Percentiles rank a stretch among this genome's conserved stretches.
phyloP scores from a whole-genome alignment of 2,113 vertebrate species.

The Coreoperca whiteheadi region DNA sequence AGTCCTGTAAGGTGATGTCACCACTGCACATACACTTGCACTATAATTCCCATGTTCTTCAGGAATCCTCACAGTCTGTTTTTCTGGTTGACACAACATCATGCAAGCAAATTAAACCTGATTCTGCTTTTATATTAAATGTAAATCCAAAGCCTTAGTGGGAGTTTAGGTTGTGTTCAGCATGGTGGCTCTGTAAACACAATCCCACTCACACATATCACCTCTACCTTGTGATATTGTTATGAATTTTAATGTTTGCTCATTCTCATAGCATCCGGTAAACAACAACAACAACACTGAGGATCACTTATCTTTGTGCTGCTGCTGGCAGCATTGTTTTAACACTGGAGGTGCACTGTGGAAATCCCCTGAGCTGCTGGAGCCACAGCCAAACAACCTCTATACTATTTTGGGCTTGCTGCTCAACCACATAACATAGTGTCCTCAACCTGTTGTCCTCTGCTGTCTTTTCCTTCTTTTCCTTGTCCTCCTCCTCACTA shows the following conservation, averaged over 20 bases:
- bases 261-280: conserved; percentile 37
- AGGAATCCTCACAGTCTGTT: not conserved
- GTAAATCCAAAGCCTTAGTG: conserved; percentile 29
- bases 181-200: conserved; percentile 33
- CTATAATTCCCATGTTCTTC: not conserved
- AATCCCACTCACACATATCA: conserved; percentile 47
- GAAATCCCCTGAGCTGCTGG: conserved; percentile 28
- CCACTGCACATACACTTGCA: too few species aligned
- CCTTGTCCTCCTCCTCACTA: not conserved
- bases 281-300: conserved; percentile 47
- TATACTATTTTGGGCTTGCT: conserved; percentile 54
- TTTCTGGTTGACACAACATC: not conserved
- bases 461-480: conserved; percentile 11
- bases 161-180: conserved; percentile 48
- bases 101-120: rapidly evolving
- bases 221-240: conserved; percentile 37
- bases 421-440: conserved; percentile 44
- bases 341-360: conserved; percentile 38
- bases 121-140: conserved; percentile 24
- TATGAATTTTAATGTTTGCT: conserved; percentile 49
- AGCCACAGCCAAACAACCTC: conserved; percentile 49
- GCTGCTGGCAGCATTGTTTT: conserved; percentile 35
- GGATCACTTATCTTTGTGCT: conserved; percentile 37
- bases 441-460: conserved; percentile 27
- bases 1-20: not conserved